phyloP scores from a whole-genome alignment of 2,888 invertebrate species.

The Artemia sp. region DNA sequence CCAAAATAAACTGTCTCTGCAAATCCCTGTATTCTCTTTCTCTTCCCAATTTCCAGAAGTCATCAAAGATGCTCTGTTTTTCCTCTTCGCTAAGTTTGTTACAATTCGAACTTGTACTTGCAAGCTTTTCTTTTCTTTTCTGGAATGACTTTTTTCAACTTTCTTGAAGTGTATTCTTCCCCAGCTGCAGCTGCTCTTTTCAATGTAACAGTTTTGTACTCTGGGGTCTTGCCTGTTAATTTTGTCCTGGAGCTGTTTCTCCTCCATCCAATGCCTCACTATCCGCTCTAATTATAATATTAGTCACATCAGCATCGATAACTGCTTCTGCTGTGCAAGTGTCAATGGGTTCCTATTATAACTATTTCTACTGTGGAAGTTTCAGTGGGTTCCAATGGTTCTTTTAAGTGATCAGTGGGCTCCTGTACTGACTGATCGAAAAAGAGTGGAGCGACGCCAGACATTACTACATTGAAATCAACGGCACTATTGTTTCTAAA shows the following conservation, averaged over 20 bases:
- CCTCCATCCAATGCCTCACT: slow-evolving; percentile 7
- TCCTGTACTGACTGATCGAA: slow-evolving; percentile 13
- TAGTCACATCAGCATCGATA: slow-evolving; percentile 10
- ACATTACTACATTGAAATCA: neutral
- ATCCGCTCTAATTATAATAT: slow-evolving; percentile 6
- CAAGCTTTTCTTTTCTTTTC: neutral
- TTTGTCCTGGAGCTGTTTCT: slow-evolving; percentile 7
- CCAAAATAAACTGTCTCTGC: slow-evolving; percentile 6
- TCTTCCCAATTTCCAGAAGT: neutral
- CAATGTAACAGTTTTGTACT: slow-evolving; percentile 7
- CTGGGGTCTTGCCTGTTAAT: slow-evolving; percentile 4
- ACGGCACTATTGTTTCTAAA: no score
- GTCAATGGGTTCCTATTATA: neutral
- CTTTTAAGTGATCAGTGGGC: neutral
- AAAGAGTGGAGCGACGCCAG: slow-evolving; percentile 7
- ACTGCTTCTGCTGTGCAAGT: slow-evolving; percentile 1
- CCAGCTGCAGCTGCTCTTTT: neutral
- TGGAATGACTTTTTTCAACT: neutral
- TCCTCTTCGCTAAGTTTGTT: slow-evolving; percentile 11
- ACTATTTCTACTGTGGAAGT: neutral
- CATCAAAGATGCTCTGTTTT: slow-evolving; percentile 8
- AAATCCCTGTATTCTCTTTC: neutral
- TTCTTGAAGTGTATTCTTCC: neutral
- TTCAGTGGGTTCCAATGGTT: no score
- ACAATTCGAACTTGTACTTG: neutral